Conservation (phyloP, 2,797 vertebrate species). For the Melanotaenia pygmaea region DNA sequence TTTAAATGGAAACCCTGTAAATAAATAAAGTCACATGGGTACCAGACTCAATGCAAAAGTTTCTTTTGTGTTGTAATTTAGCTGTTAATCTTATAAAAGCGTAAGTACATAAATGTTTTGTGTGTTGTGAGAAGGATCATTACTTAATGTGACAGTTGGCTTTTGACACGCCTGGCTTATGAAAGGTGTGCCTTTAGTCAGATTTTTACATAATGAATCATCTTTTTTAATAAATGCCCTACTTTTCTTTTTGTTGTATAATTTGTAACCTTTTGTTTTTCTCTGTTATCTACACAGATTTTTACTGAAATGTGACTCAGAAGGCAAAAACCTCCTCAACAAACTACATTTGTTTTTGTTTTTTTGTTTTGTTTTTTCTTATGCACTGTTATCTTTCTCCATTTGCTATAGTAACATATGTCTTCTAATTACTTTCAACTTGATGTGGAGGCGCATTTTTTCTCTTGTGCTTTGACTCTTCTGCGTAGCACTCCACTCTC, state of each 20-base stretch:
- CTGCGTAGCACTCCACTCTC: conserved; percentile 1
- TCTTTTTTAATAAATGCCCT: not conserved
- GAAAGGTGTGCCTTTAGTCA: not conserved
- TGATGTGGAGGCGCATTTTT: not conserved
- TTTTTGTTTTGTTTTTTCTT: too few relatives aligned
- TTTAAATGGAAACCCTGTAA: not conserved
- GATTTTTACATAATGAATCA: not conserved
- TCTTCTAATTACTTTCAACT: not conserved
- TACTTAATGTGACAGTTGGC: not conserved
- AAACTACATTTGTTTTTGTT: too few relatives aligned
- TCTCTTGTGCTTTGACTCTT: conserved; percentile 14
- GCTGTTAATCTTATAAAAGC: not conserved
- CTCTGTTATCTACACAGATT: not conserved
- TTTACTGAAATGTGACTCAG: conserved; percentile 4
- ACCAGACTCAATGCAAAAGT: not conserved
- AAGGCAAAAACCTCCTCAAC: not conserved
- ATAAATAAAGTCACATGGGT: not conserved
- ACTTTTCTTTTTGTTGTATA: not conserved
- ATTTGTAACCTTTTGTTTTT: not conserved
- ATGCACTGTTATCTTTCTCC: not conserved
- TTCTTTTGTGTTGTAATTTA: not conserved
- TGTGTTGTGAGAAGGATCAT: not conserved
- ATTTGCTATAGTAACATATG: not conserved
- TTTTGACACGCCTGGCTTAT: not conserved
- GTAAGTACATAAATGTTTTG: not conserved